These are phyloP conservation scores for Propsilocerus akamusi DNA, from an alignment of 1,140 invertebrate genomes.

Conservation along the genomic window DNA sequence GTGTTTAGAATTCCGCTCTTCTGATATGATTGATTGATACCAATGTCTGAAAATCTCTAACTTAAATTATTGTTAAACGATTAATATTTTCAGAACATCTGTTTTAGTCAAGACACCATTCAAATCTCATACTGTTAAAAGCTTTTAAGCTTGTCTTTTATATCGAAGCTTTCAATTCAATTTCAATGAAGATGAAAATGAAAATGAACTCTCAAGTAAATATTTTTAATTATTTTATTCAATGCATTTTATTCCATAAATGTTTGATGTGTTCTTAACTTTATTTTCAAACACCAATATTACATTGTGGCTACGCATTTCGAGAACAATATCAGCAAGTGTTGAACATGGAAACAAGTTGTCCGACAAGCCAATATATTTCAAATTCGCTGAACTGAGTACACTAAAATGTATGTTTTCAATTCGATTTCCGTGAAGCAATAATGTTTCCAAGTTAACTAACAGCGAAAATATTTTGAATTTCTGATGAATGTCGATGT, in stretches of 20 bases:
- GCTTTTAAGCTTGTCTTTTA: too few species aligned
- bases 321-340: not conserved
- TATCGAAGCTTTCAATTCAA: too few species aligned
- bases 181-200: too few species aligned
- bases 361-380: not conserved
- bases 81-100: too few species aligned
- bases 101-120: too few species aligned
- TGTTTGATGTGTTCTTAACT: not conserved
- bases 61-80: too few species aligned
- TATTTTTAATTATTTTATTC: not conserved
- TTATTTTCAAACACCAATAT: not conserved
- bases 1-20: too few species aligned
- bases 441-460: not conserved
- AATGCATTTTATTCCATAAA: constrained; percentile 2
- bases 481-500: not conserved
- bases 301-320: not conserved
- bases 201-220: too few species aligned
- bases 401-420: not conserved
- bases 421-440: not conserved
- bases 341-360: not conserved
- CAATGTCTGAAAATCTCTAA: too few species aligned
- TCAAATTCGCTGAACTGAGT: not conserved
- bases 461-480: not conserved
- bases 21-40: too few species aligned
- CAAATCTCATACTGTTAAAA: too few species aligned